Conservation (phyloP, 1,140 invertebrate genomes). For the Aphis gossypii region DNA sequence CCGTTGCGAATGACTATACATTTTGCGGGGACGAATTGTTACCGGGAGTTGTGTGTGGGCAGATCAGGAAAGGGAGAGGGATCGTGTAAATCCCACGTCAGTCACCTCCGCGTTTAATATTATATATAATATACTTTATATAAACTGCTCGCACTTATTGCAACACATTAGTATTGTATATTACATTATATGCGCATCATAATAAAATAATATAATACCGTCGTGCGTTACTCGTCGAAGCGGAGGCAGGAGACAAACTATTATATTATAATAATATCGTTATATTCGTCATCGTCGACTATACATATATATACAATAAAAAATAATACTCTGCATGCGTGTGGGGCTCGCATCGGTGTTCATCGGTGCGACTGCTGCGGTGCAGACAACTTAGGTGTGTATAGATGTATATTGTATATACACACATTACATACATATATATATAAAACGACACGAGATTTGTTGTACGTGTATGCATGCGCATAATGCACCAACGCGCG, state of each 20-base stretch:
- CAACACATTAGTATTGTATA: background rate
- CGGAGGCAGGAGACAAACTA: background rate
- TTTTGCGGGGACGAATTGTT: background rate
- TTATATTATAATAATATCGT: slow-evolving; percentile 6
- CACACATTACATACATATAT: background rate
- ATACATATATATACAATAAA: background rate
- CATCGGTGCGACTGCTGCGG: background rate
- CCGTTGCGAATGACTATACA: background rate
- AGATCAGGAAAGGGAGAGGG: background rate
- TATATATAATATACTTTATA: background rate
- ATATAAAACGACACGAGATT: background rate
- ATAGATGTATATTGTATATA: no score
- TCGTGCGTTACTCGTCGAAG: background rate
- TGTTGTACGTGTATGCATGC: background rate
- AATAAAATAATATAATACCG: background rate
- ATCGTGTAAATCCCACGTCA: background rate
- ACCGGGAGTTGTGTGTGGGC: background rate
- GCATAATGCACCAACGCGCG: background rate
- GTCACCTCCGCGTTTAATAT: background rate
- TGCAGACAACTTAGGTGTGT: background rate
- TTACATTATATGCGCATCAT: background rate
- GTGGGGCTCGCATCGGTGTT: background rate
- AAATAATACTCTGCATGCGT: background rate
- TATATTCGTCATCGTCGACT: slow-evolving; percentile 1
- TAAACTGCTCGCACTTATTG: background rate